Evolutionary conservation across 2,797 vertebrate species (phyloP), one percentile per base, ranked within the genome.

Genomic region (Limosa lapponica): DNA sequence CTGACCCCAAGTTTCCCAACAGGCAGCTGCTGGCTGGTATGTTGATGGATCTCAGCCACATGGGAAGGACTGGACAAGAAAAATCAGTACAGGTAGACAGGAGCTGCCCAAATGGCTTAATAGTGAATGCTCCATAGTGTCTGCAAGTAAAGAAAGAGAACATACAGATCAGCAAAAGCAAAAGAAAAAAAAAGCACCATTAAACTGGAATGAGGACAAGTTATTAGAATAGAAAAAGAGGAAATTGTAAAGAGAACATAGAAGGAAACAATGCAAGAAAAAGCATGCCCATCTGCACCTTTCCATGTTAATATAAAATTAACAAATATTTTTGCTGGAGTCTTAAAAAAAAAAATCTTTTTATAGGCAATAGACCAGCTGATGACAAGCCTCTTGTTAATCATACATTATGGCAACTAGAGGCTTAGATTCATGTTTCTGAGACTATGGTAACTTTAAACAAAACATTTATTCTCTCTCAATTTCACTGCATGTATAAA

Each of bases 1-100:
- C 97, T 97, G 95, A 98, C 97, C 96, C 85, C 95, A 96, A 96
- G 52, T 88, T 96, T 96, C 97, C 93, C 88, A 97, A 88, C 9
- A 43, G 91, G 97, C 90, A 97, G 97, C 97, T 96, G 96, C 90
- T 96, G 96, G 93, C 88, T 61, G 83, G 87, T 92, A 96, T 13
- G 86, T 54, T 89, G 95, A 93, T 86, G 87, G 78, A 96, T 97
- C 92, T 97, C 43, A 92, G 95, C 82, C 95, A 96, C 94, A 87
- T 18, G 81, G 93, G 96, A 96, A 97, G 78, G 92, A 94, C 32
- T 90, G 73, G 83, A 97, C 61, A 97, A 96, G 94, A 96, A 64
- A 77, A 93, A 95, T 97, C 94, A 92, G 88, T 81, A 87, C 44
- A 96, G 66, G 64, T 78, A 93, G 93, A 90, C 39, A 54, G 93